These are phyloP conservation scores for Tenthredo distinguenda DNA, from an alignment of 2,888 invertebrate genomes.

Conservation along the genomic window DNA sequence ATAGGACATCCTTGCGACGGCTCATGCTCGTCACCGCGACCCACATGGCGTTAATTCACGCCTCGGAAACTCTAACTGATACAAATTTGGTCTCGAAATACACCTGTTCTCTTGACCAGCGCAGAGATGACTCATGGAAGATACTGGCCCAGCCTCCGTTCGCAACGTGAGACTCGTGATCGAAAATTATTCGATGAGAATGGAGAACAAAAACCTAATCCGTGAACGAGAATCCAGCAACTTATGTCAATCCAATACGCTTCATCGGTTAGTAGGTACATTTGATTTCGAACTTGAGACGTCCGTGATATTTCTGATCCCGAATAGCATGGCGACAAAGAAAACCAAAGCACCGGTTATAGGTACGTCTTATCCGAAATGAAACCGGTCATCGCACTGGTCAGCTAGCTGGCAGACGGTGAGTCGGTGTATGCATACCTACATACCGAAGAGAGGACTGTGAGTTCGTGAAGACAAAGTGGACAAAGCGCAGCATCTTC, in stretches of 20 bases:
- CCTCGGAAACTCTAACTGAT: not conserved
- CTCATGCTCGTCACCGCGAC: not conserved
- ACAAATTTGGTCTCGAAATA: slow-evolving; percentile 26
- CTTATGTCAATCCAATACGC: not conserved
- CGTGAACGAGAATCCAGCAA: not conserved
- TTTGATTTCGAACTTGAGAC: no score
- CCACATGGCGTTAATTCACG: slow-evolving; percentile 28
- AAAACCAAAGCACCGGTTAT: slow-evolving; percentile 3
- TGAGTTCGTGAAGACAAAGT: slow-evolving; percentile 39
- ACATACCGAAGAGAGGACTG: slow-evolving; percentile 1
- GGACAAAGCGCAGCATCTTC: slow-evolving; percentile 37
- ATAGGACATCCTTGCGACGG: not conserved
- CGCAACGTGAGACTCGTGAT: not conserved
- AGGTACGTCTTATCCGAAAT: slow-evolving; percentile 31
- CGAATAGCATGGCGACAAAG: not conserved
- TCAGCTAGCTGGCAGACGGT: not conserved
- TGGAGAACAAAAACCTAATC: not conserved
- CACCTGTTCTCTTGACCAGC: slow-evolving; percentile 7
- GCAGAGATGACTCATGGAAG: slow-evolving; percentile 23
- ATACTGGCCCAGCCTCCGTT: slow-evolving; percentile 10
- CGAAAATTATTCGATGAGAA: not conserved
- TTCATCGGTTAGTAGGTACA: no score
- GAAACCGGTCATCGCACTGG: slow-evolving; percentile 32
- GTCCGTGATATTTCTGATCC: not conserved
- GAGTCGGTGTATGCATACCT: slow-evolving; percentile 7